phyloP scores from a whole-genome alignment of 2,113 vertebrate species.

The Cyanoramphus novaezelandiae region DNA sequence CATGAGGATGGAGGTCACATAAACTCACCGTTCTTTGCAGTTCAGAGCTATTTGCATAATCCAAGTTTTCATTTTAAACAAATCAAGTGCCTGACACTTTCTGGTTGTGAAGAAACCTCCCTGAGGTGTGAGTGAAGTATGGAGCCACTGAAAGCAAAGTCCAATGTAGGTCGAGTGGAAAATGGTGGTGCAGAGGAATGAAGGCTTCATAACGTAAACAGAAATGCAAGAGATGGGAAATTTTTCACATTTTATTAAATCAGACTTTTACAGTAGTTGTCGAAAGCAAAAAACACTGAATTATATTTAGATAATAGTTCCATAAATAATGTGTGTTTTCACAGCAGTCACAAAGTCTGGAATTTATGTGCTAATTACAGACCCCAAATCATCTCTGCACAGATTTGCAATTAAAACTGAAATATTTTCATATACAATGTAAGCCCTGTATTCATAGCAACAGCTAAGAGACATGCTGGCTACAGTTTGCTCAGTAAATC shows the following conservation, averaged over 20 bases:
- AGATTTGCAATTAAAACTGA: slow-evolving; percentile 74
- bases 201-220: slow-evolving; percentile 33
- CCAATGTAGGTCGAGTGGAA: not conserved
- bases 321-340: slow-evolving; percentile 73
- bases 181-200: not conserved
- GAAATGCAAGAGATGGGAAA: slow-evolving; percentile 16
- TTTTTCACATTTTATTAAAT: slow-evolving; percentile 71
- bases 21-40: not conserved
- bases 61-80: slow-evolving; percentile 25
- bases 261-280: slow-evolving; percentile 60
- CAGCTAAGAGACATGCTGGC: slow-evolving; percentile 54
- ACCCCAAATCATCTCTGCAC: slow-evolving; percentile 69
- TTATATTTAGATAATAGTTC: slow-evolving; percentile 71
- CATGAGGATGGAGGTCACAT: not conserved
- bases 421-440: slow-evolving; percentile 73
- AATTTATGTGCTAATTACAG: slow-evolving; percentile 72
- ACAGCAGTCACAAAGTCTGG: slow-evolving; percentile 66
- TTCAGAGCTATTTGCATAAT: slow-evolving; percentile 36
- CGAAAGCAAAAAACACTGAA: slow-evolving; percentile 66
- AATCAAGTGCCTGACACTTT: slow-evolving; percentile 21
- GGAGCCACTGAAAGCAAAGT: not conserved
- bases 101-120: slow-evolving; percentile 28
- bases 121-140: not conserved
- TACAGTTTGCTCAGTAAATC: slow-evolving; percentile 59
- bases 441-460: slow-evolving; percentile 65